These are phyloP conservation scores for Ciconia boyciana DNA, from an alignment of 2,113 vertebrate species.

Conservation along the genomic window DNA sequence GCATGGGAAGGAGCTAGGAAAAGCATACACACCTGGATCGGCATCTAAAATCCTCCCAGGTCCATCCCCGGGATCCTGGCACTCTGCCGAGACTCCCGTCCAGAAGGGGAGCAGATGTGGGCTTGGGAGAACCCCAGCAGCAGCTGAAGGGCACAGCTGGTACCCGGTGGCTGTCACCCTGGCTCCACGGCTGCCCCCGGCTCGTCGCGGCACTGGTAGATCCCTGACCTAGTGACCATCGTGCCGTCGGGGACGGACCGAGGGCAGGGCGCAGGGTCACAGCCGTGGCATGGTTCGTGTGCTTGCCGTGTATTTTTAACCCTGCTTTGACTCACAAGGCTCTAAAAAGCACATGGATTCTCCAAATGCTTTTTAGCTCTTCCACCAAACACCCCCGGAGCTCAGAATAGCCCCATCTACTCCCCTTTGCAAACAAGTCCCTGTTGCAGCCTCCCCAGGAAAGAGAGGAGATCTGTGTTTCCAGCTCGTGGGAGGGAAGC, in stretches of 20 bases:
- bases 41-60: not conserved
- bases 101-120: not conserved
- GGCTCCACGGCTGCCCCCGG: not conserved
- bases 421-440: not conserved
- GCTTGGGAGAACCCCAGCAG: not conserved
- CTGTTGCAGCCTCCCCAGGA: not conserved
- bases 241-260: not conserved
- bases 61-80: not conserved
- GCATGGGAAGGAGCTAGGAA: not conserved
- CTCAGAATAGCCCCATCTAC: constrained; percentile 18
- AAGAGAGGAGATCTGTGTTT: not conserved
- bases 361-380: constrained; percentile 26
- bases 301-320: constrained; percentile 56
- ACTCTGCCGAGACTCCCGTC: not conserved
- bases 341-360: constrained; percentile 12
- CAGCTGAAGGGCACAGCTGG: not conserved
- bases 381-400: not conserved
- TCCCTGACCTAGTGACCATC: constrained; percentile 14
- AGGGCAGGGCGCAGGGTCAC: constrained; percentile 5
- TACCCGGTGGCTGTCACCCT: not conserved
- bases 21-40: not conserved
- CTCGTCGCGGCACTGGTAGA: not conserved
- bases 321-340: constrained; percentile 3
- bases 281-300: not conserved
- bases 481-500: not conserved